Conservation (phyloP, 1,140 invertebrate genomes). For the Bombus picipes region DNA sequence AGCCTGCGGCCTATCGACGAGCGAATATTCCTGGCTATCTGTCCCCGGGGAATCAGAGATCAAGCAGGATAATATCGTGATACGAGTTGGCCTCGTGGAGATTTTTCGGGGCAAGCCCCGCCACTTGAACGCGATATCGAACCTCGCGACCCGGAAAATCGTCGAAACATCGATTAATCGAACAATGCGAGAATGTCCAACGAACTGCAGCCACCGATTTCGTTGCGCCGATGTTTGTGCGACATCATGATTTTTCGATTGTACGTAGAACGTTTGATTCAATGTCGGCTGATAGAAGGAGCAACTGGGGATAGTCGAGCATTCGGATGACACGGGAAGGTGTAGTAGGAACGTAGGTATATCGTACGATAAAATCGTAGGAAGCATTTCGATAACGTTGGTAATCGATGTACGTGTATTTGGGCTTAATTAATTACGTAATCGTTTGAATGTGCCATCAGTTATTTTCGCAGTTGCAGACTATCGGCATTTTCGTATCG, state of each 20-base stretch:
- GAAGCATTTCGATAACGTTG: too few relatives aligned
- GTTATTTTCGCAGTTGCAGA: rapidly evolving
- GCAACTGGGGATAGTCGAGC: too few relatives aligned
- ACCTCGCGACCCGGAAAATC: not conserved
- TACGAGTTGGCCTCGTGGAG: constrained; percentile 1
- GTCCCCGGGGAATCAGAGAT: constrained; percentile 40
- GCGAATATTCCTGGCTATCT: constrained; percentile 47
- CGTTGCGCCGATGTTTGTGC: not conserved
- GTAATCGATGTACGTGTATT: too few relatives aligned
- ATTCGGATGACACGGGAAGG: too few relatives aligned
- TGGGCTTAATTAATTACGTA: too few relatives aligned
- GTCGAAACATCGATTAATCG: constrained; percentile 14
- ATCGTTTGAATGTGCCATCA: too few relatives aligned
- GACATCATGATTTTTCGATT: too few relatives aligned
- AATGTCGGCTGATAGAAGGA: too few relatives aligned
- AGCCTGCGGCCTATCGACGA: constrained; percentile 35
- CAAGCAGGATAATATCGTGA: constrained; percentile 50
- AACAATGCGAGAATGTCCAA: not conserved
- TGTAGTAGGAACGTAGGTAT: too few relatives aligned
- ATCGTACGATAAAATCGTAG: too few relatives aligned
- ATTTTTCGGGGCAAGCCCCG: constrained; percentile 28
- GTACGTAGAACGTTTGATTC: too few relatives aligned
- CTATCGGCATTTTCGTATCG: too few relatives aligned
- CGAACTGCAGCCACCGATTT: not conserved
- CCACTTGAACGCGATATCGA: not conserved